A percentile compares a stretch with the other conserved stretches of the same genome.
Conservation (phyloP, 2,113 vertebrate species). For the Epinephelus fuscoguttatus region DNA sequence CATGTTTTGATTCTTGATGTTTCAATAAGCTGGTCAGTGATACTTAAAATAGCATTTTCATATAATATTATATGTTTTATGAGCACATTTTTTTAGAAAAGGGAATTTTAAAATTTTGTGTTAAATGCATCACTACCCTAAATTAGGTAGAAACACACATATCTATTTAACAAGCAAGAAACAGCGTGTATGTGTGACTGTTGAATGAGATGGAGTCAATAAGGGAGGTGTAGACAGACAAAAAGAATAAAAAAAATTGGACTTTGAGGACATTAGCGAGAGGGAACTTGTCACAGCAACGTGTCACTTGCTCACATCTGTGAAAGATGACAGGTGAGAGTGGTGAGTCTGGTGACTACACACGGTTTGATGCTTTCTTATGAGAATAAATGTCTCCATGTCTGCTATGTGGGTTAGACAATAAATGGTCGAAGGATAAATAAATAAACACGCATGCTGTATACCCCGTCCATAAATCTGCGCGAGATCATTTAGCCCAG, state of each 20-base stretch:
- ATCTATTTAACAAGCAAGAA: conserved; percentile 27
- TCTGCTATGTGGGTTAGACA: conserved; percentile 38
- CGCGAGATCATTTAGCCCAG: conserved; percentile 54
- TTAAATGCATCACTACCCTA: neutral
- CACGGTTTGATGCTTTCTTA: conserved; percentile 29
- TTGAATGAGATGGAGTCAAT: conserved; percentile 33
- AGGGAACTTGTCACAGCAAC: conserved; percentile 29
- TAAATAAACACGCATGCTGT: conserved; percentile 46
- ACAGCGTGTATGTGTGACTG: neutral
- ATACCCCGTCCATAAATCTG: conserved; percentile 62
- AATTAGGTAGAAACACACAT: neutral
- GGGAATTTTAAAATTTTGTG: no score
- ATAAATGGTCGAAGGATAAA: conserved; percentile 44
- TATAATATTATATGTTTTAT: neutral
- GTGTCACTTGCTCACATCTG: conserved; percentile 31
- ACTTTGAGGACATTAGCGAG: conserved; percentile 32
- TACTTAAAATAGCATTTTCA: neutral
- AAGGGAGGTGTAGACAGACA: conserved; percentile 31
- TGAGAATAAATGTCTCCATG: neutral
- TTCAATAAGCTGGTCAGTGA: neutral
- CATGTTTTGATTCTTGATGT: neutral
- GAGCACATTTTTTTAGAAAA: no score
- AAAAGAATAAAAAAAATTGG: conserved; percentile 40
- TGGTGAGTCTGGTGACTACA: conserved; percentile 21
- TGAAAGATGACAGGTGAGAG: conserved; percentile 47